phyloP scores from a whole-genome alignment of 2,888 invertebrate genomes.

The Sepiola atlantica region DNA sequence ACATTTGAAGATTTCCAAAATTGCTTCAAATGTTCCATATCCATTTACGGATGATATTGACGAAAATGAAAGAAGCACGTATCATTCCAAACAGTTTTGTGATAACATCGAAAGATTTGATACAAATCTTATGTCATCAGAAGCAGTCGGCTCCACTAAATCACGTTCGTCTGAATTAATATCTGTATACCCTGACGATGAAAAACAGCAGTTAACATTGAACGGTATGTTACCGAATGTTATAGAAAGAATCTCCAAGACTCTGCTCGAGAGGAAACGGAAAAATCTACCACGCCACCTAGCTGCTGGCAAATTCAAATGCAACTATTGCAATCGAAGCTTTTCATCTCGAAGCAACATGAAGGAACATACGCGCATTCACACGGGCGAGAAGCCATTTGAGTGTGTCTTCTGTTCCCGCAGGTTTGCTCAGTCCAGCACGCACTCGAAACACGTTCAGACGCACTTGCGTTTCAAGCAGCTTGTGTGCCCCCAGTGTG shows the following conservation, averaged over 20 bases:
- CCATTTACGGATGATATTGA: background rate
- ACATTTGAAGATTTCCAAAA: background rate
- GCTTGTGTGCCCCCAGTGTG: background rate
- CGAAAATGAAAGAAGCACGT: background rate
- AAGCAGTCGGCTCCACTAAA: background rate
- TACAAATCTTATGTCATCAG: background rate
- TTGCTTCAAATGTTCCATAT: background rate
- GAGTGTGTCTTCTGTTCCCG: background rate
- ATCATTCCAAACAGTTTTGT: background rate
- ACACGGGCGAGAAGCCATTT: conserved; percentile 77
- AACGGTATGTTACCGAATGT: background rate
- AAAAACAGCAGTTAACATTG: background rate
- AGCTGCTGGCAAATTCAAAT: conserved; percentile 82
- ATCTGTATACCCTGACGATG: background rate
- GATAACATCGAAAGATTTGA: background rate
- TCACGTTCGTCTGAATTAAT: background rate
- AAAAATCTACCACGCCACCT: background rate
- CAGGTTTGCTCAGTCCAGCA: background rate
- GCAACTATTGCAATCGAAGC: conserved; percentile 91
- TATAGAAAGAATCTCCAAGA: background rate
- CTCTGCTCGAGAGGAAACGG: background rate
- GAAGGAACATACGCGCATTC: conserved; percentile 98
- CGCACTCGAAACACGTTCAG: background rate
- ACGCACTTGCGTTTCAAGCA: background rate
- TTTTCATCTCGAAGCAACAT: conserved; percentile 99